Base-by-base conservation (phyloP, 2,888 invertebrate species). In the Caradrina kadenii region DNA sequence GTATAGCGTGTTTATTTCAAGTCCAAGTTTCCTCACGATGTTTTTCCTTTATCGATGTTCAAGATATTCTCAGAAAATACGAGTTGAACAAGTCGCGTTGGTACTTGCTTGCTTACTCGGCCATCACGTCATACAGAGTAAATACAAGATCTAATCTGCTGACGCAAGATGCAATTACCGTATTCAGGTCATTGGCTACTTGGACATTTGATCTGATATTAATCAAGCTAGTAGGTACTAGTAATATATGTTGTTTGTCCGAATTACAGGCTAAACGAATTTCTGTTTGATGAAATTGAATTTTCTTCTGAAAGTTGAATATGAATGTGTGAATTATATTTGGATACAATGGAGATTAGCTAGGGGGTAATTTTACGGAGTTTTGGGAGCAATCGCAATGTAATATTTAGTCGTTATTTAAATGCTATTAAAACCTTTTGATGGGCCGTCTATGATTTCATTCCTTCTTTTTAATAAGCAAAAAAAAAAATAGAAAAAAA, bases 201-300 rank as follows among this genome's bases (percentile, higher is more conserved):
- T 55, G 76, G 59, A 60, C 54, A 52, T 76, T 19, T 50, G 50
- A 49, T 50, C 55, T 59, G 63, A 76, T 60, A 76, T 76, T 76
- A 74, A 70, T 74, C 71, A 76, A 55, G 31, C 31, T 49, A 6
- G 35, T 62, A 35, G 35, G 6, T 35, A 35, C 35, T 31, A 50
- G 62, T 42, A 62, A 59, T 2, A 11, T 11, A 69, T 52, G 56
- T 26, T 50, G 63, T 54, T 69, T 59, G 53, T 54, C 8, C 10
- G 35, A 26, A 76, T 62, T 73, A 59, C n/a, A 45, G 49, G 13
- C 22, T 76, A 53, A 68, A 58, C 15, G 49, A 58, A 54, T 62
- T 35, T 58, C 19, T 42, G 31, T 54, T 21, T 60, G 49, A 73
- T 45, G 35, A 45, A 73, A 75, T 73, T 75, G 54, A 67, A 74